phyloP scores from a whole-genome alignment of 2,113 vertebrate species.

The Rhea americana region DNA sequence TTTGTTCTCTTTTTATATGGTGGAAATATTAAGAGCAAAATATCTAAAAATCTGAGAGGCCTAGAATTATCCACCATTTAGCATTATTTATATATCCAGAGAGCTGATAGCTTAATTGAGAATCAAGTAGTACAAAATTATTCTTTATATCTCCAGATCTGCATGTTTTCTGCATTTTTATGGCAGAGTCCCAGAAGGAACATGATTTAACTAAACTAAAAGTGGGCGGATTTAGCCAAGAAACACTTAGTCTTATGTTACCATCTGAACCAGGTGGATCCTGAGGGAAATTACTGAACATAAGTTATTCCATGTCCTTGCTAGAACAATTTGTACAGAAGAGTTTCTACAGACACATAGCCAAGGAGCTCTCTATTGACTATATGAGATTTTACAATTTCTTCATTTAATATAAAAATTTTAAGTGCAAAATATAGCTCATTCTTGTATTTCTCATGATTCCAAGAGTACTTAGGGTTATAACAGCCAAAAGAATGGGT shows the following conservation, averaged over 20 bases:
- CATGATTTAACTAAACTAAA: conserved; percentile 61
- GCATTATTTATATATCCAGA: conserved; percentile 6
- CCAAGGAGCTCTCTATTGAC: not conserved
- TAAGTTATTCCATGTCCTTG: conserved; percentile 46
- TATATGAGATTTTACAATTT: conserved; percentile 3
- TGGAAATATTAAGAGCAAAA: not conserved
- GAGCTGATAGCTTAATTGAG: conserved; percentile 18
- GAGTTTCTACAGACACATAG: conserved; percentile 25
- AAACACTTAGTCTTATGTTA: conserved; percentile 62
- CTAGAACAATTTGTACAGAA: conserved; percentile 57
- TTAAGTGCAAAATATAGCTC: not conserved
- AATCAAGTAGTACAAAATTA: conserved; percentile 28
- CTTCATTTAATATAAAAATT: not conserved
- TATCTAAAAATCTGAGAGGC: not conserved
- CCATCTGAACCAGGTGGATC: conserved; percentile 65
- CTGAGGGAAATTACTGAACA: conserved; percentile 58
- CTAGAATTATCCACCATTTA: not conserved
- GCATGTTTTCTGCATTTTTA: conserved; percentile 55
- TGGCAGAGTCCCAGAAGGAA: conserved; percentile 58
- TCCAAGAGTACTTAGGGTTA: not conserved
- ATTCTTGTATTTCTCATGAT: not conserved
- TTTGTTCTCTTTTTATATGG: not conserved
- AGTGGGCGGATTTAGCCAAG: conserved; percentile 59
- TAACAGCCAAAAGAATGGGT: not conserved
- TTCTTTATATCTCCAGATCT: conserved; percentile 37